Base-by-base conservation (phyloP, 1,140 invertebrate species). In the Drosophila lowei region DNA sequence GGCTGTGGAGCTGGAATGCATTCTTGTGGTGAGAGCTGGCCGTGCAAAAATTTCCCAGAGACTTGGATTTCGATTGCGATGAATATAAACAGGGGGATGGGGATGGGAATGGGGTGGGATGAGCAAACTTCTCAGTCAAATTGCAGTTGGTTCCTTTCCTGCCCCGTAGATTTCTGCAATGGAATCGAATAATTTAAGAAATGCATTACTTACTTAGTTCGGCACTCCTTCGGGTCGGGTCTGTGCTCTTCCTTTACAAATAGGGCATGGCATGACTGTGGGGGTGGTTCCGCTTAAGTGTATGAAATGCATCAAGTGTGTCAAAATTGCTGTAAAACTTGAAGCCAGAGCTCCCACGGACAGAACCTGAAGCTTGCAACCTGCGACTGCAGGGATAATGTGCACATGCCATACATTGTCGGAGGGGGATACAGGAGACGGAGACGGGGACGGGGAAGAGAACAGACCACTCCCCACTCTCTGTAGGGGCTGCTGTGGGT, bases 321-420 rank as follows among this genome's bases (percentile, higher is more conserved):
- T 88, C 81, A 76, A 78, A 86, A 86, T 81, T 81, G 78, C 77
- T 72, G 70, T 76, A 81, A 85, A 78, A 67, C 77, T 70, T 67
- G 74, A 59, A 62, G 56, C 53, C 42, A 13, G 34, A 13, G 21
- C 21, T 11, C 15, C 28, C 56, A 59, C n/a, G 25, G 47, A 63
- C 59, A 79, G 63, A 67, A 65, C 46, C 53, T 44, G 50, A 30
- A 68, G 30, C 41, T 34, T 30, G 60, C 55, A 72, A 77, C 55
- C 59, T 66, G 71, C 61, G 56, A 54, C 62, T 63, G 21, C 64
- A 61, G 54, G 73, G 65, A 74, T 71, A 85, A 71, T 79, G 54
- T 59, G 16, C 70, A 44, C 48, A 76, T 44, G 30, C 28, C 63
- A 61, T 57, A 68, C 58, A 74, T 50, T 60, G 70, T 56, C 38